Percentiles rank a stretch among this genome's conserved stretches.
These are phyloP conservation scores for Alitta virens DNA, from an alignment of 2,888 invertebrate genomes.

Conservation along the genomic window DNA sequence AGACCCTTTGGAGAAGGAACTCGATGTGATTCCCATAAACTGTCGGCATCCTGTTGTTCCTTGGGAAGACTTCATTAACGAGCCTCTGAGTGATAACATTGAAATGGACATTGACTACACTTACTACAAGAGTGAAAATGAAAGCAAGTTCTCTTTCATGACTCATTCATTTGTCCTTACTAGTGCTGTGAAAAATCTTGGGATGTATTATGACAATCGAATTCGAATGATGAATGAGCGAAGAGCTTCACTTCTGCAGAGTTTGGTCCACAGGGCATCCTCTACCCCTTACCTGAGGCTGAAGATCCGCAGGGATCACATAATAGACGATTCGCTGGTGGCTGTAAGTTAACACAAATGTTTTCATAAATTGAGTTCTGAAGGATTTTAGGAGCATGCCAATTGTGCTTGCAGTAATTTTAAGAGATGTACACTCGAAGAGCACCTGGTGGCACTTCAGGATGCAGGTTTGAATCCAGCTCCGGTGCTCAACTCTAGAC, in stretches of 20 bases:
- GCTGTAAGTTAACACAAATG: constrained; percentile 71
- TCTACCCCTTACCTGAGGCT: constrained; percentile 68
- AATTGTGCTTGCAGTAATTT: no score
- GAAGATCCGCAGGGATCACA: constrained; percentile 71
- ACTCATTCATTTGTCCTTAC: constrained; percentile 86
- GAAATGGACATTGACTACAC: constrained; percentile 94
- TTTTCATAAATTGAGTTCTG: not conserved
- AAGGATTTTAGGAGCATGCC: not conserved
- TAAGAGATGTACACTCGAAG: no score
- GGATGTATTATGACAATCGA: constrained; percentile 89
- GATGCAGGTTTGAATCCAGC: no score
- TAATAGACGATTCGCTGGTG: constrained; percentile 89
- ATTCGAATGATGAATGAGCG: constrained; percentile 93
- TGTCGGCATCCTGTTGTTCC: constrained; percentile 80
- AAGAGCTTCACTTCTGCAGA: constrained; percentile 79
- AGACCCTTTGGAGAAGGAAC: constrained; percentile 65
- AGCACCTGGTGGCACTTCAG: no score
- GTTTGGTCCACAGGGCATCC: constrained; percentile 74
- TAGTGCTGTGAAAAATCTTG: constrained; percentile 86
- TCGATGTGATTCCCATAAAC: constrained; percentile 76
- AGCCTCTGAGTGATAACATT: constrained; percentile 85
- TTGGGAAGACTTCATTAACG: constrained; percentile 90
- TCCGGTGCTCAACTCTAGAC: no score
- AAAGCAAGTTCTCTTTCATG: constrained; percentile 72
- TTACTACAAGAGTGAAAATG: constrained; percentile 69